Base-by-base conservation (phyloP, 2,797 vertebrate species). In the Potorous gilbertii region DNA sequence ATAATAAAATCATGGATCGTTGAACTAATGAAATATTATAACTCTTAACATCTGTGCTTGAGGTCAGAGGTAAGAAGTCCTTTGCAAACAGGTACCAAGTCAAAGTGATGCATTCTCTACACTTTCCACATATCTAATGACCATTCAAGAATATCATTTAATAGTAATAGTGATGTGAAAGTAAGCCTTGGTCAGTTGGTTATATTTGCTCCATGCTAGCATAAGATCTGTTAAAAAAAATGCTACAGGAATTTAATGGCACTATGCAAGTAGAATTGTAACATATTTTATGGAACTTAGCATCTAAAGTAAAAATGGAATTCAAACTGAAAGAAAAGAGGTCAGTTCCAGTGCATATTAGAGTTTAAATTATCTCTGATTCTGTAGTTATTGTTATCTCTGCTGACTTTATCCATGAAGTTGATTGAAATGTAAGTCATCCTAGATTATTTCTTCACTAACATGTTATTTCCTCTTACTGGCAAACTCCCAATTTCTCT, bases 241-340 rank as follows among this genome's bases (percentile, higher is more conserved):
- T 87, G 9, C 74, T 87, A 50, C 40, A 87, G 74, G 21, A 87
- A 87, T 50, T 87, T 21, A 87, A 87, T 27, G 40, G 9, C 2
- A 46, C 40, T 27, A 12, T 50, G 24, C 24, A 87, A 27, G 24
- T 27, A 87, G 40, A 87, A 87, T 87, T 87, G 24, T 9, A 87
- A 87, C 74, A 46, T 10, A 50, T 12, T 87, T 87, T 11, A 46
- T 28, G 24, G 40, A 50, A 87, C 8, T 87, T 50, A 50, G 9
- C 24, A 87, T 50, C 74, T 50, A 87, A 46, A 24, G 74, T 14
- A 27, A 87, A 87, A 81, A 87, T 11, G 40, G 9, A 0, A 87
- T 87, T 87, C 74, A 87, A 87, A 87, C 74, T 87, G 74, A 46
- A 87, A 46, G 74, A 87, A 87, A 46, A 81, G n/a, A 81, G 66